Evolutionary conservation across 1,140 invertebrate species (phyloP).

Genomic region (Drosophila subpulchrella): DNA sequence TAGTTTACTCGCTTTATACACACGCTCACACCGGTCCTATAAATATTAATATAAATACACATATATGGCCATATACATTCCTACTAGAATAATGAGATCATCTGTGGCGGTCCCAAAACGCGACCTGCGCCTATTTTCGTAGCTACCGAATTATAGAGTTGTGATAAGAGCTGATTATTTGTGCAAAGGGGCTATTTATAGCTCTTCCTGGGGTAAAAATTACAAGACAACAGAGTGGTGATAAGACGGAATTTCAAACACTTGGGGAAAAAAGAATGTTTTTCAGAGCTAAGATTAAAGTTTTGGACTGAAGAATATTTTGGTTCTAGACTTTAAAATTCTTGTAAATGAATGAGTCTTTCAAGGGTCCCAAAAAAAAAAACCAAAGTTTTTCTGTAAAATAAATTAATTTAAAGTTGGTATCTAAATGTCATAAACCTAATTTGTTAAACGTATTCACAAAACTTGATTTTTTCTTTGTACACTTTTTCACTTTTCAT

Average conservation of each 20-base stretch:
- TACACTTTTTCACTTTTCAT: conserved; percentile 35
- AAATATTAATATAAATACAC: conserved; percentile 39
- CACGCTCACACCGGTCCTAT: conserved; percentile 26
- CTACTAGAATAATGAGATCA: conserved; percentile 52
- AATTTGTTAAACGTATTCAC: background rate
- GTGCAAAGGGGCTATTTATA: conserved; percentile 37
- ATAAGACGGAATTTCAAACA: conserved; percentile 11
- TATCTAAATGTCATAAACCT: too few species aligned
- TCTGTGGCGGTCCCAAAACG: conserved; percentile 14
- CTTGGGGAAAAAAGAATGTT: background rate
- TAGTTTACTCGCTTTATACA: conserved; percentile 62
- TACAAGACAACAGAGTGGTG: background rate
- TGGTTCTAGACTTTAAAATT: background rate
- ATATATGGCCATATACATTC: conserved; percentile 28
- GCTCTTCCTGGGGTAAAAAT: conserved; percentile 1
- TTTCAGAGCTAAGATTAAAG: background rate
- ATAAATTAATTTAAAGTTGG: background rate
- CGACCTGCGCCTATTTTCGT: conserved; percentile 28
- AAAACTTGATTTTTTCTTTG: background rate
- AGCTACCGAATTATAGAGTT: conserved; percentile 30
- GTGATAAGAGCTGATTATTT: conserved; percentile 37
- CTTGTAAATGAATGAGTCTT: too few species aligned
- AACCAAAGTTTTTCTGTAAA: too few species aligned
- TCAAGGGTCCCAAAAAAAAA: background rate
- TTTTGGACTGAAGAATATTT: background rate